phyloP scores from a whole-genome alignment of 2,888 invertebrate genomes.

The Xestia sexstrigata region DNA sequence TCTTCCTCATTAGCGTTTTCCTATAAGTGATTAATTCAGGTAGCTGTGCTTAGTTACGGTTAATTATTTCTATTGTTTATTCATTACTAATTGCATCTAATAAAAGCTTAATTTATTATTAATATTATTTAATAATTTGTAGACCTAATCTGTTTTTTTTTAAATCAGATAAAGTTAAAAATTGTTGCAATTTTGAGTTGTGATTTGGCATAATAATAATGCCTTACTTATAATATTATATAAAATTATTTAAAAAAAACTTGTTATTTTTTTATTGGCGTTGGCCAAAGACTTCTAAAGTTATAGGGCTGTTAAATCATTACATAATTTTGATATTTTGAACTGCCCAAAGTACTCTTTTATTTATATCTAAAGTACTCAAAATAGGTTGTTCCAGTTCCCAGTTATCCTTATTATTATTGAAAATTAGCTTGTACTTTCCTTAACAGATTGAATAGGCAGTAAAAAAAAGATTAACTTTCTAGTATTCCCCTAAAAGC shows the following conservation, averaged over 20 bases:
- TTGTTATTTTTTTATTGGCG: not conserved
- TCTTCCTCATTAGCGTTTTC: constrained; percentile 20
- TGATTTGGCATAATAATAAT: not conserved
- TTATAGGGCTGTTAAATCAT: not conserved
- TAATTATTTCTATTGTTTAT: constrained; percentile 7
- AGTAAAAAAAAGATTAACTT: not conserved
- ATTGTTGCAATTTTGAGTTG: not conserved
- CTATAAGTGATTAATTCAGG: constrained; percentile 35
- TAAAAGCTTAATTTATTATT: not conserved
- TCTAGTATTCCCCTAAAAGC: not conserved
- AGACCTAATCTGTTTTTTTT: not conserved
- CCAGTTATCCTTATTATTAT: not conserved
- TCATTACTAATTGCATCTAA: constrained; percentile 16
- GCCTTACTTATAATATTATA: too few relatives aligned
- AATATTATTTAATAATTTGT: not conserved
- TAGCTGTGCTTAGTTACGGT: constrained; percentile 9
- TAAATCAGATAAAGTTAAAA: not conserved
- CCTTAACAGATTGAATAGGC: not conserved
- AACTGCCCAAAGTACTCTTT: not conserved
- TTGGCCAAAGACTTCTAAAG: not conserved
- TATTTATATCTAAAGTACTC: not conserved
- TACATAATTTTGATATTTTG: not conserved
- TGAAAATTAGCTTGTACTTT: not conserved
- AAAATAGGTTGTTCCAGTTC: not conserved
- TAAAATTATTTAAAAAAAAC: too few relatives aligned